Conservation (phyloP, 2,888 invertebrate species). For the Cheiracanthium punctorium region DNA sequence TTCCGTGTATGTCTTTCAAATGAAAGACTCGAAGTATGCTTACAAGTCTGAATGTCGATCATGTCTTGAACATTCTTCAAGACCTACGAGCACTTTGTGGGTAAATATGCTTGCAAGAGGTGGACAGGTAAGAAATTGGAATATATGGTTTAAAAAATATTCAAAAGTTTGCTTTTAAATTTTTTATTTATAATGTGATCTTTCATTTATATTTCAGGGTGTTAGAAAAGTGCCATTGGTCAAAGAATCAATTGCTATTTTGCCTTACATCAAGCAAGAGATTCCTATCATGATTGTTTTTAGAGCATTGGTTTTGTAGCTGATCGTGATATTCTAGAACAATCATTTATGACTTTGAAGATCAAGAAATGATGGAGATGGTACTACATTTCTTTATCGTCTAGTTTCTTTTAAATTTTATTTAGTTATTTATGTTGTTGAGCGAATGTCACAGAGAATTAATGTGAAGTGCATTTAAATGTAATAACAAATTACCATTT, state of each 20-base stretch:
- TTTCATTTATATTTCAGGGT: conserved; percentile 82
- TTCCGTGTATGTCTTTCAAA: conserved; percentile 99
- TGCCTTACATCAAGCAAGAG: conserved; percentile 99
- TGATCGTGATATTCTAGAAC: conserved; percentile 98
- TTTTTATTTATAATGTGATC: too few relatives aligned
- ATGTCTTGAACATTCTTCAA: conserved; percentile 86
- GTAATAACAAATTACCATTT: too few relatives aligned
- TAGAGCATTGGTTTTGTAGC: conserved; percentile 99
- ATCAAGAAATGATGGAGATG: conserved; percentile 99
- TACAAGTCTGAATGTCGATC: conserved; percentile 99
- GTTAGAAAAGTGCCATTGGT: conserved; percentile 99
- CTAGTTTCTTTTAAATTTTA: too few relatives aligned
- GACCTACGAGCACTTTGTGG: conserved; percentile 98
- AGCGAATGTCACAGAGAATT: too few relatives aligned
- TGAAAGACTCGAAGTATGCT: conserved; percentile 99
- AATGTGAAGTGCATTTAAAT: too few relatives aligned
- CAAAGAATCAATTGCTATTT: conserved; percentile 96
- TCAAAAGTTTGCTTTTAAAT: too few relatives aligned
- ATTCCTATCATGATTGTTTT: conserved; percentile 99
- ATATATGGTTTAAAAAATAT: background rate
- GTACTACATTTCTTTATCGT: conserved; percentile 78
- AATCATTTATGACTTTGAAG: conserved; percentile 99
- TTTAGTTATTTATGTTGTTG: too few relatives aligned
- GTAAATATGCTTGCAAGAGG: conserved; percentile 99
- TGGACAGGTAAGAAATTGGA: conserved; percentile 81